Conservation (phyloP, 2,888 invertebrate genomes). For the Sminthurinus aureus region DNA sequence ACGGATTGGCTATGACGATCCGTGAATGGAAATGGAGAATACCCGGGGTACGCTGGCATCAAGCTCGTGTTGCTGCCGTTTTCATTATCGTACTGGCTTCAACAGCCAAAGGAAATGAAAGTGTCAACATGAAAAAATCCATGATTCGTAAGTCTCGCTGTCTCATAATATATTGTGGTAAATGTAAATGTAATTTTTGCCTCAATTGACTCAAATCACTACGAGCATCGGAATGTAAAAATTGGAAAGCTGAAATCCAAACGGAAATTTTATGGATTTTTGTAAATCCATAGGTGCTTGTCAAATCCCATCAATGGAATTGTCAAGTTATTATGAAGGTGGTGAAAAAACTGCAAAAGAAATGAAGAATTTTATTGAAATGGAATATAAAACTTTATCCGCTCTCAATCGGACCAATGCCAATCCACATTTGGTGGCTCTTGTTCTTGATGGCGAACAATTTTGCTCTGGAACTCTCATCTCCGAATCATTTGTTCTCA, state of each 20-base stretch:
- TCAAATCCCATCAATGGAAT: background rate
- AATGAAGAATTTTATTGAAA: background rate
- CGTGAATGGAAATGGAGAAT: background rate
- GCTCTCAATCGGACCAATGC: conserved; percentile 15
- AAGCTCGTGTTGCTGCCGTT: too few species aligned
- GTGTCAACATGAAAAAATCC: too few species aligned
- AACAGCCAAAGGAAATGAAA: too few species aligned
- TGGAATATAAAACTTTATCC: background rate
- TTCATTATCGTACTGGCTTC: too few species aligned
- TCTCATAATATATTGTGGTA: too few species aligned
- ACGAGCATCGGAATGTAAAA: too few species aligned
- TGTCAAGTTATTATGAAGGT: background rate
- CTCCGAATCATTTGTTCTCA: background rate
- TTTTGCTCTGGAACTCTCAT: conserved; percentile 22
- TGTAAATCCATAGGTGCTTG: conserved; percentile 8
- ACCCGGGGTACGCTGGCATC: background rate
- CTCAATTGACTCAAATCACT: too few species aligned
- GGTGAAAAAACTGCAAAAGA: background rate
- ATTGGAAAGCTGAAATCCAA: too few species aligned
- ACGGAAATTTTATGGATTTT: too few species aligned
- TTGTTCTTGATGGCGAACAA: conserved; percentile 9
- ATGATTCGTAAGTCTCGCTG: too few species aligned
- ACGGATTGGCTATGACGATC: too few species aligned
- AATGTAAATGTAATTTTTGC: too few species aligned
- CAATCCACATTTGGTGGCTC: conserved; percentile 4